Conservation (phyloP, 2,113 vertebrate genomes). For the Nettapus auritus region DNA sequence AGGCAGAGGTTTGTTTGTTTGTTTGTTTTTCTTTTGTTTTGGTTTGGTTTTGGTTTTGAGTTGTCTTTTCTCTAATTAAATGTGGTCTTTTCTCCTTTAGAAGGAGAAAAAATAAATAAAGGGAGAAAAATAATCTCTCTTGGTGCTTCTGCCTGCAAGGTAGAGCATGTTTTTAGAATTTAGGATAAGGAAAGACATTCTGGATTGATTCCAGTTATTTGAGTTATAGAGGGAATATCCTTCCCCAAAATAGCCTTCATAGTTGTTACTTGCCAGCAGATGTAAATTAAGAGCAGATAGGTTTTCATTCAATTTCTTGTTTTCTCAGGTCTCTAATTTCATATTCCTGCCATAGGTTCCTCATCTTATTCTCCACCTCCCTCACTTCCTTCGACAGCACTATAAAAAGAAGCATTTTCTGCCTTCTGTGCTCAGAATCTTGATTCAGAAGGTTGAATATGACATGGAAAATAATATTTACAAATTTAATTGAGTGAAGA, state of each 20-base stretch:
- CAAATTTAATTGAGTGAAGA: background rate
- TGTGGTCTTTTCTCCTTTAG: background rate
- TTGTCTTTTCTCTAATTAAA: slow-evolving; percentile 15
- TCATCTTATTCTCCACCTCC: background rate
- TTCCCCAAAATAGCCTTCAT: slow-evolving; percentile 51
- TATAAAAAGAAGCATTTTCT: slow-evolving; percentile 26
- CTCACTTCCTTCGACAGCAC: background rate
- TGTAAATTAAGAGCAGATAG: slow-evolving; percentile 66
- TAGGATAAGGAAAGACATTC: background rate
- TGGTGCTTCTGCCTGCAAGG: background rate
- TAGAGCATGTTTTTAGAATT: slow-evolving; percentile 36
- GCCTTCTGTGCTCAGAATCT: background rate
- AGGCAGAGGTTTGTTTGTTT: background rate
- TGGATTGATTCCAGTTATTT: slow-evolving; percentile 59
- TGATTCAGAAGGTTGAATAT: background rate
- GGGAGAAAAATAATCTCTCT: background rate
- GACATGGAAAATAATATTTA: background rate
- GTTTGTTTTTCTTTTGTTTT: too few relatives aligned
- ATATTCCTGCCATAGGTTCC: background rate
- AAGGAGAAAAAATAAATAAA: background rate
- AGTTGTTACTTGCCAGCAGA: slow-evolving; percentile 49
- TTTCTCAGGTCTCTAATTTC: background rate
- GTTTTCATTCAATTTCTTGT: slow-evolving; percentile 37
- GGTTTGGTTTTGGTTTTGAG: too few relatives aligned
- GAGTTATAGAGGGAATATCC: slow-evolving; percentile 11